A percentile compares a stretch with the other conserved stretches of the same genome.
Evolutionary conservation across 64 coral and sea anemone species (phyloP).

Genomic region (Montipora foliosa): DNA sequence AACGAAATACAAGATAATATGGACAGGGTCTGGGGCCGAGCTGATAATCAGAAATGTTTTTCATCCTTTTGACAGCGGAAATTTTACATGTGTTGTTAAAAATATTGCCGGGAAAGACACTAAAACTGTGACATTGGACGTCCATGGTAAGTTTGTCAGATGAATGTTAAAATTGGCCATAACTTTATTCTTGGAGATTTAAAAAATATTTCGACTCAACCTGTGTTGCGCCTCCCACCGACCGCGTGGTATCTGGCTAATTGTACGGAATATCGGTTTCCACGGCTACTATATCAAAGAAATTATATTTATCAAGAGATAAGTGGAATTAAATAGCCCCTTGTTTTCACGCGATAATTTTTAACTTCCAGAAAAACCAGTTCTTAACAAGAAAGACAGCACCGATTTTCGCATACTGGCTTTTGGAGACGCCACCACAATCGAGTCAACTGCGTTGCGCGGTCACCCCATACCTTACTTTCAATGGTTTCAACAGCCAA

Average conservation of each 20-base stretch:
- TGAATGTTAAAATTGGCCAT: too few species aligned
- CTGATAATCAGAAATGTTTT: slow-evolving; percentile 36
- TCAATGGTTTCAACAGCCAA: slow-evolving; percentile 57
- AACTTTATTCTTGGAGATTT: too few species aligned
- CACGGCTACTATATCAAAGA: neutral
- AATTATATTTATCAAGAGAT: too few species aligned
- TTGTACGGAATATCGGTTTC: too few species aligned
- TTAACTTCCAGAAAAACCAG: slow-evolving; percentile 46
- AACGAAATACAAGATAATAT: slow-evolving; percentile 7
- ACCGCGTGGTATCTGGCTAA: too few species aligned
- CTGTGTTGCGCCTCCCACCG: too few species aligned
- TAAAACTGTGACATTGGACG: slow-evolving; percentile 17
- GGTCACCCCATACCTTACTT: slow-evolving; percentile 55
- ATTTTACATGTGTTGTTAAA: slow-evolving; percentile 37
- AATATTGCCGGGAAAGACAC: slow-evolving; percentile 30
- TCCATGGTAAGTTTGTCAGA: slow-evolving; percentile 31
- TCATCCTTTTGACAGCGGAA: slow-evolving; percentile 48
- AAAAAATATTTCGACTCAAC: too few species aligned
- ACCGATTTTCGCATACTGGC: slow-evolving; percentile 21
- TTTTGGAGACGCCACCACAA: slow-evolving; percentile 13
- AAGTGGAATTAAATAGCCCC: too few species aligned
- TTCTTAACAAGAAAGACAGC: slow-evolving; percentile 50
- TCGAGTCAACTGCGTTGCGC: slow-evolving; percentile 40
- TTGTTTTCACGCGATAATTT: neutral
- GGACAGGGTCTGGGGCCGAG: slow-evolving; percentile 23